Base-by-base conservation (phyloP, 2,888 invertebrate genomes). In the Leucophora obtusa region DNA sequence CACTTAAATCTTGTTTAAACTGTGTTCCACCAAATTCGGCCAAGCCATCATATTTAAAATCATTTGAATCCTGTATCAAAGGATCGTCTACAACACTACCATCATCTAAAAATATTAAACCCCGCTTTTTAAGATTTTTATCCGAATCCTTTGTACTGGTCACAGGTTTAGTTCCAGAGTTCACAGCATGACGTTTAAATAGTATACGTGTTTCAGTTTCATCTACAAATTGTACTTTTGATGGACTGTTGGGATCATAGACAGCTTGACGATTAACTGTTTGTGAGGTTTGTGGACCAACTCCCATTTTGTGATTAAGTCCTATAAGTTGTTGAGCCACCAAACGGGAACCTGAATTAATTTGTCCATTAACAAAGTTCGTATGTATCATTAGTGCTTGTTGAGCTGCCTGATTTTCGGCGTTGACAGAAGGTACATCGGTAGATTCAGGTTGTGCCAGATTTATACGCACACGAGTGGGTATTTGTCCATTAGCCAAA, bases 21-120 rank as follows among this genome's bases (percentile, higher is more conserved):
- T 93, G 91, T 85, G 92, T 92, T 8, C 94, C 92, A 0, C 94
- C 95, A 50, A 94, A 94, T 71, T 93, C 94, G 1, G 95, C 94
- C 28, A 95, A 91, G 0, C 95, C 95, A 63, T 91, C 89, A 75
- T 87, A 89, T 50, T 85, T 85, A 17, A 82, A 83, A 7, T 79
- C 83, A 59, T 65, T 63, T 10, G 24, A 47, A 17, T 17, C 60
- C 82, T 93, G 93, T 83, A 94, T 94, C 0, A 94, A 66, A 8
- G 85, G 86, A 84, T 94, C 94, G 83, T 95, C 94, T 0, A 94
- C 91, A 59, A 95, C 90, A 0, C 94, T 92, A 0, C 94, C 95
- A 82, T 95, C 94, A 0, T 93, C 92, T 7, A 95, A 86, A 24
- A 92, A 91, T 0, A 94, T 91, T 33, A 95, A 87, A 1, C 93